Conservation (phyloP, 2,113 vertebrate genomes). For the Dromiciops gliroides region DNA sequence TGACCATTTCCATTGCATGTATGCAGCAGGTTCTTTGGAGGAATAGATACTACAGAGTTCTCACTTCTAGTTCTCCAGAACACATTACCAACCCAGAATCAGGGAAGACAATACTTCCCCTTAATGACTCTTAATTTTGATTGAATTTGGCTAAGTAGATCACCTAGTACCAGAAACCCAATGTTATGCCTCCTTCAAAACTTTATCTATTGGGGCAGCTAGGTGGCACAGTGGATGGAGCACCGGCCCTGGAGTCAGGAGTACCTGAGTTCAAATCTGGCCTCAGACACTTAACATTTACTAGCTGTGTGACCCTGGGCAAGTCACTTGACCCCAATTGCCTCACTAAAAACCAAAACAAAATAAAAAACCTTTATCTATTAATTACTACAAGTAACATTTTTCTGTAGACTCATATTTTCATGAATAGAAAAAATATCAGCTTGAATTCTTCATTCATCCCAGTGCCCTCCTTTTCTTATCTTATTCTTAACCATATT, state of each 20-base stretch:
- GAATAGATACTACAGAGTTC: neutral
- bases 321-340: no score
- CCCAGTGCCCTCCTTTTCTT: conserved; percentile 28
- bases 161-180: neutral
- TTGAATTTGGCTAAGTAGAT: conserved; percentile 4
- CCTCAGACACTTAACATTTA: no score
- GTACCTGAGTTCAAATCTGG: no score
- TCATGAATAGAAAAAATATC: conserved; percentile 9
- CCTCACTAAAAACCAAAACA: no score
- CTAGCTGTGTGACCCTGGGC: no score
- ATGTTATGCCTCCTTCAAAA: neutral
- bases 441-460: conserved; percentile 12
- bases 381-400: conserved; percentile 15
- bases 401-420: neutral
- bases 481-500: conserved; percentile 63
- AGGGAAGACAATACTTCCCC: neutral
- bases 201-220: neutral
- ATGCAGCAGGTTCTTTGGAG: neutral
- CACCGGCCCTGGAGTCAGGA: no score
- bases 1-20: neutral
- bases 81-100: conserved; percentile 16
- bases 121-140: neutral
- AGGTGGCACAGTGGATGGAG: no score
- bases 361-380: neutral
- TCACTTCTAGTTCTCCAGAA: neutral